These are phyloP conservation scores for Piaya cayana DNA, from an alignment of 2,113 vertebrate species.

Conservation along the genomic window DNA sequence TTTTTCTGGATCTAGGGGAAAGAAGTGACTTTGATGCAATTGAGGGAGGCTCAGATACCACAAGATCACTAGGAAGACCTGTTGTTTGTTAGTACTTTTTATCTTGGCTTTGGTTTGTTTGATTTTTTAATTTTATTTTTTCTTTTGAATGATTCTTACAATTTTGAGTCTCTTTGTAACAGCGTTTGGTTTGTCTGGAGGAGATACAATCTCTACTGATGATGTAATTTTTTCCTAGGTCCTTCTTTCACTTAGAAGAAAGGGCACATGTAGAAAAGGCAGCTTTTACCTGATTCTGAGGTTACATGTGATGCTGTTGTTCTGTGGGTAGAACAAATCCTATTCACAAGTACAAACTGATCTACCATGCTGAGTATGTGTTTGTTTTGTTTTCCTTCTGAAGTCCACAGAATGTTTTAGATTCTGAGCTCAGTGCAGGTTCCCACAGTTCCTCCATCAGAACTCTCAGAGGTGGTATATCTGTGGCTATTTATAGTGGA, in stretches of 20 bases:
- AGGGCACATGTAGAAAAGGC: neutral
- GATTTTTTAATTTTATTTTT: neutral
- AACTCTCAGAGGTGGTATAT: neutral
- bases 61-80: neutral
- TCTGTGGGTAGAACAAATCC: neutral
- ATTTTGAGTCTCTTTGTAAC: neutral
- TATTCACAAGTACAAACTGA: neutral
- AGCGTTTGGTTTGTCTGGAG: neutral
- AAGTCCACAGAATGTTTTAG: neutral
- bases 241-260: neutral
- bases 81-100: neutral
- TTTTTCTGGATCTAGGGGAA: neutral
- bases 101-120: neutral
- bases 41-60: neutral
- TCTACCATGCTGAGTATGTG: neutral
- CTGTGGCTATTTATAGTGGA: neutral
- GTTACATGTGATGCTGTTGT: neutral
- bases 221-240: neutral
- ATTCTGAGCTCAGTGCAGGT: neutral
- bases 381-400: neutral
- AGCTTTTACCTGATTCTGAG: neutral
- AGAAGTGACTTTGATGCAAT: neutral
- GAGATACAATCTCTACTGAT: neutral
- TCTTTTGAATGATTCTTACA: neutral
- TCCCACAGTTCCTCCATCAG: neutral